Evolutionary conservation across 2,113 vertebrate species (phyloP), one percentile per base, ranked within the genome.

Genomic region (Campylomormyrus tamandua): DNA sequence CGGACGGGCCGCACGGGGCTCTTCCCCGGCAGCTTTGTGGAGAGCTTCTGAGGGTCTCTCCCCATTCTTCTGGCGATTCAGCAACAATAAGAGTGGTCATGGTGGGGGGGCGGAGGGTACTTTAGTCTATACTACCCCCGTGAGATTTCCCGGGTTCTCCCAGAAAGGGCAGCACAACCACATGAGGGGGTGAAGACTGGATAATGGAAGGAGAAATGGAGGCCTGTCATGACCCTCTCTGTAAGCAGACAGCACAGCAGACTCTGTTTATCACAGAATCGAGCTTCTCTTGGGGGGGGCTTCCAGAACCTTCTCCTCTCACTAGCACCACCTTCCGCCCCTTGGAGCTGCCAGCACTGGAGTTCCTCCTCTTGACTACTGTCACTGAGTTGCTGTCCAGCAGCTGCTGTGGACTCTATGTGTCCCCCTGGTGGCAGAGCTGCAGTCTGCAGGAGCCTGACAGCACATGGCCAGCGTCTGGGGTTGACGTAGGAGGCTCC

Each of bases 1-100:
- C 96, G 98, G 90, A 99, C 97, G 0, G 98, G 98, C 84, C 97
- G 97, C 94, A 99, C 98, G 0, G 98, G 98, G 52, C 97, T 99
- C 91, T 99, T 99, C 92, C 98, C 98, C 0, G 98, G 98, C 89
- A 99, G 98, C 96, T 99, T 99, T 27, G 98, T 99, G 0, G 98
- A 99, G 95, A 98, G 96, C 93, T 99, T 99, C 96, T 99, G 96
- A 99, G 92, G 91, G 39, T 62, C 24, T n/a, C 21, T 77, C 83
- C 53, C 5, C 19, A 6, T 56, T 39, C 35, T 7, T 35, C 70
- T 35, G 31, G 19, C 31, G 3, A 74, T 17, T 74, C 58, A 62
- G 58, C 70, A 35, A 35, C 70, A 4, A 35, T 74, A 35, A 77
- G 70, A 9, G 70, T 39, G 70, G 0, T 77, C 70, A 35, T 77